Conservation (phyloP, 1,140 invertebrate genomes). For the Gryon sp. region DNA sequence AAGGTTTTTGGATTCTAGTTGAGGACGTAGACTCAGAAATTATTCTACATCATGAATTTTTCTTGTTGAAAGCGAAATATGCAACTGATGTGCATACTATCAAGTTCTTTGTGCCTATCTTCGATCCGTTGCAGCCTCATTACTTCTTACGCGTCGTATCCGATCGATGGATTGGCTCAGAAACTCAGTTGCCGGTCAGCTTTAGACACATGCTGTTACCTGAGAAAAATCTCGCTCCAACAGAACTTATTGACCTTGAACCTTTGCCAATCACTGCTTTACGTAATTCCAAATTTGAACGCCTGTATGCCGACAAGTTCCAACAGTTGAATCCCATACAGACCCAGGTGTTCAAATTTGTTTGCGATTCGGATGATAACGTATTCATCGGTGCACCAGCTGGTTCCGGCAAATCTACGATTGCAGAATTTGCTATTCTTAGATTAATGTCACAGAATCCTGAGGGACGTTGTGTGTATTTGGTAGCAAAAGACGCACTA, state of each 20-base stretch:
- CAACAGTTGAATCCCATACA: slow-evolving; percentile 99
- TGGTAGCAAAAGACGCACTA: slow-evolving; percentile 94
- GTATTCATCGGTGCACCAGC: slow-evolving; percentile 99
- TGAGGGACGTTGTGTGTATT: slow-evolving; percentile 92
- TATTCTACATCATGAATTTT: slow-evolving; percentile 98
- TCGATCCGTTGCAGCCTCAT: slow-evolving; percentile 98
- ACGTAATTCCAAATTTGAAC: slow-evolving; percentile 91
- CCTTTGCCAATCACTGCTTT: slow-evolving; percentile 93
- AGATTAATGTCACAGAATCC: slow-evolving; percentile 89
- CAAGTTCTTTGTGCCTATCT: slow-evolving; percentile 99
- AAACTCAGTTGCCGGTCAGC: slow-evolving; percentile 97
- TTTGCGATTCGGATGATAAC: slow-evolving; percentile 99
- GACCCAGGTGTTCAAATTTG: slow-evolving; percentile 99
- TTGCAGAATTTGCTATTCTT: slow-evolving; percentile 98
- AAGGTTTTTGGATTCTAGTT: slow-evolving; percentile 99
- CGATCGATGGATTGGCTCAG: slow-evolving; percentile 93
- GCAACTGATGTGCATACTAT: slow-evolving; percentile 96
- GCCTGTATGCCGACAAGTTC: slow-evolving; percentile 91
- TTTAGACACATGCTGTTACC: slow-evolving; percentile 98
- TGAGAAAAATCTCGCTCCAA: slow-evolving; percentile 98
- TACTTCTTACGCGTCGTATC: slow-evolving; percentile 95
- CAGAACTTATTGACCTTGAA: slow-evolving; percentile 98
- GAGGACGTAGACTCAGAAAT: slow-evolving; percentile 99
- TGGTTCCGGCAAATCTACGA: slow-evolving; percentile 97
- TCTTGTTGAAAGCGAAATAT: slow-evolving; percentile 97